phyloP scores from a whole-genome alignment of 2,113 vertebrate genomes.

The Hippocampus barbouri region DNA sequence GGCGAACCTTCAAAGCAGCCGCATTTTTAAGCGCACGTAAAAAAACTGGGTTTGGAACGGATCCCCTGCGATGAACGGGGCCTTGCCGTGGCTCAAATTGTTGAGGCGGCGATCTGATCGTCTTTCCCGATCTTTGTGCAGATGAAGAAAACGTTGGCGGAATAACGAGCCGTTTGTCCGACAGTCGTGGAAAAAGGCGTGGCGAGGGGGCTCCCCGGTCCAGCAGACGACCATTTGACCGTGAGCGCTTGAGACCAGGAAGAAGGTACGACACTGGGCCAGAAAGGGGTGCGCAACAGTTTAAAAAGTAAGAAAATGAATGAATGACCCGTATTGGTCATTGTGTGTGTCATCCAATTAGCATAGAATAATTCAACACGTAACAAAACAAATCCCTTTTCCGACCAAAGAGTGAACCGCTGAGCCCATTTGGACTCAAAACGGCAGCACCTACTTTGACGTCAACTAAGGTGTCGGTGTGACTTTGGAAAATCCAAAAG shows the following conservation, averaged over 20 bases:
- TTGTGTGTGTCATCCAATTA: background rate
- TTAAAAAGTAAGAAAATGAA: no score
- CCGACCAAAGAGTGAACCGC: background rate
- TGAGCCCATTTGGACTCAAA: background rate
- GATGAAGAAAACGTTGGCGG: constrained; percentile 16
- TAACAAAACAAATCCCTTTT: no score
- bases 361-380: background rate
- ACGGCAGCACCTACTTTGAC: background rate
- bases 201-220: constrained; percentile 6
- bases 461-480: background rate
- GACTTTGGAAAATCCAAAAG: background rate
- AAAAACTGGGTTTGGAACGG: background rate
- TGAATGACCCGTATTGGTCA: background rate
- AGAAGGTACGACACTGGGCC: constrained; percentile 25
- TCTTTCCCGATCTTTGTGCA: constrained; percentile 1
- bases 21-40: no score
- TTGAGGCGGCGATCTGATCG: background rate
- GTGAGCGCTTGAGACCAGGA: constrained; percentile 3
- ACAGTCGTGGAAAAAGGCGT: constrained; percentile 12
- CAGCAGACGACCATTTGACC: constrained; percentile 13
- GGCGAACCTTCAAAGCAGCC: no score
- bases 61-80: background rate
- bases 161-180: constrained; percentile 21
- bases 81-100: background rate
- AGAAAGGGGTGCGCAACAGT: background rate